phyloP scores from a whole-genome alignment of 2,888 invertebrate species.

The Acrobasis repandana region DNA sequence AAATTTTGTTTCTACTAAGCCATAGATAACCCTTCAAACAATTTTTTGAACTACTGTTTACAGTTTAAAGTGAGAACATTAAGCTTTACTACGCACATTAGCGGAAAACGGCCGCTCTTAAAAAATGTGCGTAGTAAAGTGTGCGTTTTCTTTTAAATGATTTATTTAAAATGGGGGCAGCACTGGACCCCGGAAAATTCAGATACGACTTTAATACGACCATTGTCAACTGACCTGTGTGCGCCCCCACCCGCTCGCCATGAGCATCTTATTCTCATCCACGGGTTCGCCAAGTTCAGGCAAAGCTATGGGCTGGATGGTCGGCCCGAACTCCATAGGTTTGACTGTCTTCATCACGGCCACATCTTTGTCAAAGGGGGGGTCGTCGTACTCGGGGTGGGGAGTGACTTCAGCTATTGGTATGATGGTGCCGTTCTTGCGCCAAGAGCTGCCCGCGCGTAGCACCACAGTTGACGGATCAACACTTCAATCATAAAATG shows the following conservation, averaged over 20 bases:
- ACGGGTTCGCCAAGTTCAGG: constrained; percentile 46
- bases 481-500: constrained; percentile 53
- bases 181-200: too few species aligned
- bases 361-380: constrained; percentile 69
- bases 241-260: constrained; percentile 74
- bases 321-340: constrained; percentile 58
- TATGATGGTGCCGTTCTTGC: constrained; percentile 68
- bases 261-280: constrained; percentile 41
- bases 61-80: too few species aligned
- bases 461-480: constrained; percentile 64
- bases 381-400: constrained; percentile 64
- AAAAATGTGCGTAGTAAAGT: too few species aligned
- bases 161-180: too few species aligned
- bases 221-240: constrained; percentile 47
- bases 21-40: too few species aligned
- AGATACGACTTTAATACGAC: too few species aligned
- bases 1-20: too few species aligned
- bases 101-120: too few species aligned
- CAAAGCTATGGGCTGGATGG: constrained; percentile 55
- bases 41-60: too few species aligned
- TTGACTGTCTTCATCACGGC: constrained; percentile 66
- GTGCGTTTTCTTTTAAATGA: too few species aligned
- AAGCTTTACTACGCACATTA: too few species aligned
- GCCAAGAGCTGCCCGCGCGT: constrained; percentile 70
- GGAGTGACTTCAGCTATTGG: constrained; percentile 65